Conservation (phyloP, 2,888 invertebrate species). For the Synanthedon vespiformis region DNA sequence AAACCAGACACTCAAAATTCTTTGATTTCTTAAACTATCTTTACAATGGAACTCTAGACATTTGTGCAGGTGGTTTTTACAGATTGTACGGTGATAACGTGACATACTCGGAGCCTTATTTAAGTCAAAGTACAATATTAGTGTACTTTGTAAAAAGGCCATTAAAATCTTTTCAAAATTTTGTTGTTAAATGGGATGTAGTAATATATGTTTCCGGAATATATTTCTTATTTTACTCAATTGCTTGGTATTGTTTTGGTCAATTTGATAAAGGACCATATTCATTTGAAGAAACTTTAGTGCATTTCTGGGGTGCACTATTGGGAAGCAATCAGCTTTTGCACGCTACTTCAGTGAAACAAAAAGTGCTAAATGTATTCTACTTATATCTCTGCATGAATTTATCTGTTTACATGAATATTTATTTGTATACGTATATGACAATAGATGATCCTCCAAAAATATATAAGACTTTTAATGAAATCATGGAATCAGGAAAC, state of each 20-base stretch:
- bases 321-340: background rate
- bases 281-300: background rate
- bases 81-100: background rate
- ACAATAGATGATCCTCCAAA: background rate
- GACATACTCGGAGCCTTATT: background rate
- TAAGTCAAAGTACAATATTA: background rate
- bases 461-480: background rate
- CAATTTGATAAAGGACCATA: background rate
- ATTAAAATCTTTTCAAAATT: background rate
- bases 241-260: background rate
- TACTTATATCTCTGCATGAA: background rate
- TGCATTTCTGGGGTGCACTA: background rate
- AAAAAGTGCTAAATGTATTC: background rate
- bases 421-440: background rate
- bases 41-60: background rate
- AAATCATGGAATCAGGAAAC: background rate
- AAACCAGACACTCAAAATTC: too few species aligned
- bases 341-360: background rate
- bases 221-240: background rate
- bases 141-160: background rate
- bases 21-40: background rate
- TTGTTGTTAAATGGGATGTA: background rate
- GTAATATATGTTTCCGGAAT: background rate
- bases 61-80: background rate
- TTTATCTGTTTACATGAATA: background rate